phyloP scores from a whole-genome alignment of 1,140 invertebrate species.

The Euwallacea fornicatus region DNA sequence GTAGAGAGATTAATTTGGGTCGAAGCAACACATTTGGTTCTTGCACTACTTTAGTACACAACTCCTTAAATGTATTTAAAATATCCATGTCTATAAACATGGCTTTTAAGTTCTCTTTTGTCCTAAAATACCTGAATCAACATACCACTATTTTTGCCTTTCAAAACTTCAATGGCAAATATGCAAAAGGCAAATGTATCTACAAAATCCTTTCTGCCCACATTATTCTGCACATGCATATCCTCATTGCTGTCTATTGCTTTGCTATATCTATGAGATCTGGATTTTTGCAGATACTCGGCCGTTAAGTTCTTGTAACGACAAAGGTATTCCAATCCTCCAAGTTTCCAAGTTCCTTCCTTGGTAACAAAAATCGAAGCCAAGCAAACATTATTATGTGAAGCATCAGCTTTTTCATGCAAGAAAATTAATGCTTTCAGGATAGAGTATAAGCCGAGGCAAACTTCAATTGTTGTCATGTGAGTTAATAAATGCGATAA shows the following conservation, averaged over 20 bases:
- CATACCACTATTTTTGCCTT: slow-evolving; percentile 61
- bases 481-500: slow-evolving; percentile 62
- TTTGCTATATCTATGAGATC: slow-evolving; percentile 64
- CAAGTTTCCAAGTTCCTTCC: slow-evolving; percentile 82
- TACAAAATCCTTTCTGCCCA: slow-evolving; percentile 59
- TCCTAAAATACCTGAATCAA: not conserved
- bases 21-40: slow-evolving; percentile 61
- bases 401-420: slow-evolving; percentile 72
- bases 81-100: too few relatives aligned
- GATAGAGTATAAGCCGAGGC: slow-evolving; percentile 75
- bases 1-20: slow-evolving; percentile 63
- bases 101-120: slow-evolving; percentile 53
- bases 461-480: slow-evolving; percentile 73
- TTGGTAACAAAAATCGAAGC: slow-evolving; percentile 78
- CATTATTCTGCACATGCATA: slow-evolving; percentile 53
- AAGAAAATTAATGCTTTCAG: slow-evolving; percentile 77
- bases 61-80: slow-evolving; percentile 59
- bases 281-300: slow-evolving; percentile 68
- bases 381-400: slow-evolving; percentile 80
- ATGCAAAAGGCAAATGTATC: slow-evolving; percentile 82
- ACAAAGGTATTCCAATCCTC: slow-evolving; percentile 78
- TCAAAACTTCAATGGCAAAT: slow-evolving; percentile 74
- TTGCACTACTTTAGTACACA: slow-evolving; percentile 67
- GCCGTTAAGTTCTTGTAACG: slow-evolving; percentile 66
- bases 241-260: slow-evolving; percentile 73